Percentiles rank a stretch among this genome's conserved stretches.
These are phyloP conservation scores for Drosophila trapezifrons DNA, from an alignment of 1,140 invertebrate genomes.

Conservation along the genomic window DNA sequence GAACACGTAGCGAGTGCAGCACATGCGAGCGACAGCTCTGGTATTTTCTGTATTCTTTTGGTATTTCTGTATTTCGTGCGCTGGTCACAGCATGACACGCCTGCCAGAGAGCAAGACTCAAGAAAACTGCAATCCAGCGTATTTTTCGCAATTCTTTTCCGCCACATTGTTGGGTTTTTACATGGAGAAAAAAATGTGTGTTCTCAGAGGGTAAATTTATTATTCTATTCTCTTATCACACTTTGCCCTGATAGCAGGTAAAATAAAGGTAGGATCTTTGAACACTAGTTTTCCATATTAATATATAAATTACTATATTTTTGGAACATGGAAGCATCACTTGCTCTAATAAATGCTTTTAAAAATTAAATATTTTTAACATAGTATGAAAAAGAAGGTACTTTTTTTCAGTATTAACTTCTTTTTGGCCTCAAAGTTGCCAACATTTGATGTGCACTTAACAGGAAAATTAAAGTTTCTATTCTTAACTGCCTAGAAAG, in stretches of 20 bases:
- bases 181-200: conserved; percentile 31
- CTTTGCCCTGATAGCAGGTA: too few relatives aligned
- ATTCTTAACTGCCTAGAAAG: conserved; percentile 36
- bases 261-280: background rate
- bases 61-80: conserved; percentile 28
- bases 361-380: too few relatives aligned
- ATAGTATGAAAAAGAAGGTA: too few relatives aligned
- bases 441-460: conserved; percentile 29
- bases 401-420: conserved; percentile 18
- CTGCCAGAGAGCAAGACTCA: conserved; percentile 26
- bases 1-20: conserved; percentile 73
- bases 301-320: background rate
- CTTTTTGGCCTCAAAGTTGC: conserved; percentile 57
- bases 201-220: too few relatives aligned
- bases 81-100: conserved; percentile 43
- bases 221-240: accelerated
- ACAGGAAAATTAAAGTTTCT: conserved; percentile 14
- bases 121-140: conserved; percentile 57
- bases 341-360: too few relatives aligned
- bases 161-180: conserved; percentile 26
- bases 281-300: background rate
- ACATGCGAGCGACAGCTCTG: conserved; percentile 70
- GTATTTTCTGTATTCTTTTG: conserved; percentile 42
- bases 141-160: conserved; percentile 20
- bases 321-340: too few relatives aligned